Evolutionary conservation across 2,113 vertebrate genomes (phyloP).

Genomic region (Sander lucioperca): DNA sequence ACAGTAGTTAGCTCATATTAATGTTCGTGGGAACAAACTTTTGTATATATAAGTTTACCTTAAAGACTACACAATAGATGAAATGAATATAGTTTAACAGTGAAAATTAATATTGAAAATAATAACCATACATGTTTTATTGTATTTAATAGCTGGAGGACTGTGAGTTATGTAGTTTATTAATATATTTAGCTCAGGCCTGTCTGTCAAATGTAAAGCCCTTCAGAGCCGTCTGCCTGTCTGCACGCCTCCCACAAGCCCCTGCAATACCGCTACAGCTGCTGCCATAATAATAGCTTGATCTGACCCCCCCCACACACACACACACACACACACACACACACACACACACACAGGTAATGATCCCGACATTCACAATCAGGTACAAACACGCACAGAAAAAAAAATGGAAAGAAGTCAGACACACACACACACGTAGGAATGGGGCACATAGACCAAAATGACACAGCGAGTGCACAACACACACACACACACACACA

Average conservation of each 20-base stretch:
- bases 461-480: background rate
- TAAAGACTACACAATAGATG: background rate
- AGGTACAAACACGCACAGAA: background rate
- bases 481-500: slow-evolving; percentile 1
- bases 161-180: slow-evolving; percentile 4
- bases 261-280: slow-evolving; percentile 67
- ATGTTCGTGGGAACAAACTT: background rate
- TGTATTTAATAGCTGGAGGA: background rate
- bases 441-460: background rate
- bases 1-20: background rate
- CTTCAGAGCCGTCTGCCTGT: slow-evolving; percentile 62
- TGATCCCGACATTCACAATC: slow-evolving; percentile 52
- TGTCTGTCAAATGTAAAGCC: slow-evolving; percentile 69
- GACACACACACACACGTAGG: background rate
- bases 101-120: background rate
- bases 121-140: background rate
- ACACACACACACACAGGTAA: slow-evolving; percentile 30
- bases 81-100: background rate
- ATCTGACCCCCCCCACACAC: slow-evolving; percentile 60
- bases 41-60: background rate
- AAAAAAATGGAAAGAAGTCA: background rate
- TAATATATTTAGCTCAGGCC: slow-evolving; percentile 42
- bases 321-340: slow-evolving; percentile 20
- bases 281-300: slow-evolving; percentile 78
- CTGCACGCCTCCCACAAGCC: slow-evolving; percentile 71